Evolutionary conservation across 2,797 vertebrate species (phyloP).

Genomic region (Dipus sagitta): DNA sequence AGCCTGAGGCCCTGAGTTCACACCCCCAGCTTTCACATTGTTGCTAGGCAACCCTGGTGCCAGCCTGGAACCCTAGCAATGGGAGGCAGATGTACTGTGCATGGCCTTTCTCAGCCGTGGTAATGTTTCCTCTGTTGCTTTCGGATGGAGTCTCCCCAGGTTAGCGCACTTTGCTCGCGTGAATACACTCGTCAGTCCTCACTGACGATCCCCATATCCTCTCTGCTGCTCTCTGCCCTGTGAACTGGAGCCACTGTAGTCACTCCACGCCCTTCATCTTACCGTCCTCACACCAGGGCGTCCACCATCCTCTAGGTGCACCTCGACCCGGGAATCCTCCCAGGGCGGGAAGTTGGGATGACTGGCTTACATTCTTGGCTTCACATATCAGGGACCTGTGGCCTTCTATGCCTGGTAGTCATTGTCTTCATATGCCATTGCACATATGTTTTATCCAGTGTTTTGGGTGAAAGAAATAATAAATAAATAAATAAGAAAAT

Average conservation of each 20-base stretch:
- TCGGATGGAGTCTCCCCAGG: neutral
- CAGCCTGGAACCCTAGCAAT: no score
- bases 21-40: no score
- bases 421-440: constrained; percentile 15
- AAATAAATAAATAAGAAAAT: neutral
- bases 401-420: neutral
- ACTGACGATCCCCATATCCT: neutral
- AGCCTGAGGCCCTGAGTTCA: no score
- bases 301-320: neutral
- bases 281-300: neutral
- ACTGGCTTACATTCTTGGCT: neutral
- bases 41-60: no score
- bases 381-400: neutral
- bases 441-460: neutral
- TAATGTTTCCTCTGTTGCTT: neutral
- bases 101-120: neutral
- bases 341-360: neutral
- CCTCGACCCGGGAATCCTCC: no score
- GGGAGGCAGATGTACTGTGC: neutral
- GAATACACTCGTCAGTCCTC: no score
- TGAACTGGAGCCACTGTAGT: neutral
- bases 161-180: neutral
- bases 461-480: constrained; percentile 14
- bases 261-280: neutral
- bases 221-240: neutral